phyloP scores from a whole-genome alignment of 2,888 invertebrate genomes.

The Nomada goodeniana region DNA sequence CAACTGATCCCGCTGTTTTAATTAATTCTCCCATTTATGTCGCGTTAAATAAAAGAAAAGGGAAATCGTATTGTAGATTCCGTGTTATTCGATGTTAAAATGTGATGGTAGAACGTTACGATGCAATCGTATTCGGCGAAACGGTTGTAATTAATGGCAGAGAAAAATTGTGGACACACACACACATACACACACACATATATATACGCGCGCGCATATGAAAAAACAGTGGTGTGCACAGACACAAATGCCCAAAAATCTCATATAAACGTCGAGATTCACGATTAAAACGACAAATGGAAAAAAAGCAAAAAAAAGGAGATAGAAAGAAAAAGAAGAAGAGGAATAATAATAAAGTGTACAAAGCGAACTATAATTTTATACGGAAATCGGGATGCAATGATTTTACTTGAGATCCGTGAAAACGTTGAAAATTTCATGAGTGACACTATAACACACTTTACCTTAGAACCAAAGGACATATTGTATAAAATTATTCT shows the following conservation, averaged over 20 bases:
- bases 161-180: conserved; percentile 4
- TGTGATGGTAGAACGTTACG: conserved; percentile 32
- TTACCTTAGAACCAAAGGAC: conserved; percentile 37
- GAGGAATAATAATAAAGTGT: conserved; percentile 47
- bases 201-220: background rate
- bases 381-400: conserved; percentile 47
- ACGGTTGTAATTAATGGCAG: conserved; percentile 30
- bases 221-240: background rate
- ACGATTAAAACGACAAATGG: conserved; percentile 11
- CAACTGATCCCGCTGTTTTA: background rate
- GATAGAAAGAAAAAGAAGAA: background rate
- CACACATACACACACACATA: background rate
- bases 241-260: background rate
- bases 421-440: conserved; percentile 32
- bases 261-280: conserved; percentile 22
- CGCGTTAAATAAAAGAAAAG: conserved; percentile 13
- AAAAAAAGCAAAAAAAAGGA: background rate
- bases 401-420: conserved; percentile 47
- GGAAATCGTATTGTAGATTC: conserved; percentile 30
- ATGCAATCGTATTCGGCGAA: conserved; percentile 35
- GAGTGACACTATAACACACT: conserved; percentile 11
- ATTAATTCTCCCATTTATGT: conserved; percentile 24
- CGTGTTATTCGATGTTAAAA: conserved; percentile 52
- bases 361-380: conserved; percentile 61
- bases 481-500: conserved; percentile 48